Conservation (phyloP, 2,888 invertebrate genomes). For the Polietes domitor region DNA sequence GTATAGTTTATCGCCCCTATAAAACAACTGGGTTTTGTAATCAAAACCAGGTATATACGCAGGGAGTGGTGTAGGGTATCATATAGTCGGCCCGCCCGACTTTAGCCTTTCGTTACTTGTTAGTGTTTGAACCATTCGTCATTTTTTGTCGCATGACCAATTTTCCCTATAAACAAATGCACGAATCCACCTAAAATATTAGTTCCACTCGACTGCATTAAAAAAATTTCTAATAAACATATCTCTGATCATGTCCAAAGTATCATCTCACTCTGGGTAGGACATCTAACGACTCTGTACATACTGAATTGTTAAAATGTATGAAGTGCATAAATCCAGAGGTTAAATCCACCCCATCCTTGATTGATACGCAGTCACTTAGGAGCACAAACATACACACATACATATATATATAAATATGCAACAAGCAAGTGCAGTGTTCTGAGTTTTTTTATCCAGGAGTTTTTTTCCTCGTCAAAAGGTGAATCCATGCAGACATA, state of each 20-base stretch:
- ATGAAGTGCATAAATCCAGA: slow-evolving; percentile 76
- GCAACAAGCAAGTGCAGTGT: neutral
- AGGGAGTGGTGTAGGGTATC: no score
- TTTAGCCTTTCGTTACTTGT: no score
- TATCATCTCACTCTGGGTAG: neutral
- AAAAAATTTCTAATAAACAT: no score
- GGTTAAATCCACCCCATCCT: slow-evolving; percentile 72
- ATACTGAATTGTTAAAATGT: slow-evolving; percentile 54
- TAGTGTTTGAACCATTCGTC: no score
- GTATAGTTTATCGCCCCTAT: no score
- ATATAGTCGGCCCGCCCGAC: no score
- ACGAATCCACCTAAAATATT: no score
- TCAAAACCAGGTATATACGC: no score
- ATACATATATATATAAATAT: slow-evolving; percentile 13
- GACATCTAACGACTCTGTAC: neutral
- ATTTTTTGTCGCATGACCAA: no score
- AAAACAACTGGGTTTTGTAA: no score
- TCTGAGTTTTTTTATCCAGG: neutral
- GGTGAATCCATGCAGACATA: neutral
- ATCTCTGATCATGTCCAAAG: neutral
- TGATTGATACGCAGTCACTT: slow-evolving; percentile 76
- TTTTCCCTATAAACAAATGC: no score
- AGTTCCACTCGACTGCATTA: no score
- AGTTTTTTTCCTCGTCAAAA: neutral
- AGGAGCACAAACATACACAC: slow-evolving; percentile 54